These are phyloP conservation scores for Tuta absoluta DNA, from an alignment of 2,888 invertebrate genomes.

Conservation along the genomic window DNA sequence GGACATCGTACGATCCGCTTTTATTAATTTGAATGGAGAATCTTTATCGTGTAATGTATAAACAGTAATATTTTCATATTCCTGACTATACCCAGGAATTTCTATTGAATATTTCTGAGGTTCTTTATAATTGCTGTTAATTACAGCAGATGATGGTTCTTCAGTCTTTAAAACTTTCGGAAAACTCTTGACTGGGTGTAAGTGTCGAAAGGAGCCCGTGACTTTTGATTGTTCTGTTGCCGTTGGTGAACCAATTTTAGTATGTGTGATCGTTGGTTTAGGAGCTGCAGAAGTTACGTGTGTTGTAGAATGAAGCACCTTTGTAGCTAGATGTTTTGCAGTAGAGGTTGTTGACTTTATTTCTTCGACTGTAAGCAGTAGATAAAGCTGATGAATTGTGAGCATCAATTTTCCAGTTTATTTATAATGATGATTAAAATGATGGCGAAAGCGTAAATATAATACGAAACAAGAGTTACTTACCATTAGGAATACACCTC, in stretches of 20 bases:
- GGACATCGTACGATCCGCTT: not conserved
- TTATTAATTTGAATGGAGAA: conserved; percentile 50
- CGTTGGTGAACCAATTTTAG: conserved; percentile 45
- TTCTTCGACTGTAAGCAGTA: conserved; percentile 69
- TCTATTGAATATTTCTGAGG: conserved; percentile 18
- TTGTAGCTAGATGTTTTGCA: conserved; percentile 41
- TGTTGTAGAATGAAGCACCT: conserved; percentile 37
- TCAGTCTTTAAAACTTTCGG: not conserved
- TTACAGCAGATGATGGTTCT: not conserved
- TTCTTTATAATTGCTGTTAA: not conserved
- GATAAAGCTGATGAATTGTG: conserved; percentile 42
- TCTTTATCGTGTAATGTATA: conserved; percentile 52
- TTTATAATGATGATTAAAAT: conserved; percentile 33
- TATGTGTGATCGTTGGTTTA: conserved; percentile 40
- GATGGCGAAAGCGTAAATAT: conserved; percentile 39
- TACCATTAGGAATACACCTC: conserved; percentile 76
- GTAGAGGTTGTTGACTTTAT: conserved; percentile 33
- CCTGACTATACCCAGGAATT: conserved; percentile 11
- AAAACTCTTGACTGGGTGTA: conserved; percentile 51
- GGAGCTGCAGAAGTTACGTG: conserved; percentile 62
- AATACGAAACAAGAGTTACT: not conserved
- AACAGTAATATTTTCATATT: conserved; percentile 54
- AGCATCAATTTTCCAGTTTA: not conserved
- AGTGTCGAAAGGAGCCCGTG: conserved; percentile 52
- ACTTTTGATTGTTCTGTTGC: conserved; percentile 47